phyloP scores from a whole-genome alignment of 2,888 invertebrate genomes.

The Macropis europaea region DNA sequence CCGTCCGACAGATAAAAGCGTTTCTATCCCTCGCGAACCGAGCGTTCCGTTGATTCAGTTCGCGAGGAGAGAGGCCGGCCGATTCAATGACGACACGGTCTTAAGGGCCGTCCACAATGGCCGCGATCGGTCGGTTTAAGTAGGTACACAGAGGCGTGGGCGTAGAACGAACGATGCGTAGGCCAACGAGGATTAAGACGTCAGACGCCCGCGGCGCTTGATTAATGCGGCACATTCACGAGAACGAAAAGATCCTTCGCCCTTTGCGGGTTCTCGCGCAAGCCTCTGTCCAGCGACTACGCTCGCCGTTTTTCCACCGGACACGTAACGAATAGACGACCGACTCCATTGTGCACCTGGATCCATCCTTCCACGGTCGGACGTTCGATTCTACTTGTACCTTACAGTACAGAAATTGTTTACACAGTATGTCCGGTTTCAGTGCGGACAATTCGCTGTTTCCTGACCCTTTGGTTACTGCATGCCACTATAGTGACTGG shows the following conservation, averaged over 20 bases:
- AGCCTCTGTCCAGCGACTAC: conserved; percentile 24
- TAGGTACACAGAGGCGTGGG: conserved; percentile 63
- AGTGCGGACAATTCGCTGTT: no score
- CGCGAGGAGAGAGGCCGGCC: conserved; percentile 17
- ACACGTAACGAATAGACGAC: conserved; percentile 29
- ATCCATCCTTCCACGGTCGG: not conserved
- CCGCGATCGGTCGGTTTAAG: conserved; percentile 42
- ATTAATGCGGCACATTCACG: conserved; percentile 77
- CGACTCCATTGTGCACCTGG: conserved; percentile 12
- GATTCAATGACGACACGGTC: conserved; percentile 36
- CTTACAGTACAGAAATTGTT: no score
- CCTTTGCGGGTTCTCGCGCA: conserved; percentile 68
- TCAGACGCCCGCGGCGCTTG: conserved; percentile 78
- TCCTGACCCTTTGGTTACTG: no score
- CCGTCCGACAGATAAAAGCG: conserved; percentile 32
- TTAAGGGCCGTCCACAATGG: conserved; percentile 34
- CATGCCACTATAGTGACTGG: no score
- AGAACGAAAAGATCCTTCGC: conserved; percentile 73
- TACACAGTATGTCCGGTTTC: no score
- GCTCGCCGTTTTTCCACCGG: conserved; percentile 44
- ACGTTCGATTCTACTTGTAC: not conserved
- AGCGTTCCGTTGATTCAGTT: conserved; percentile 10
- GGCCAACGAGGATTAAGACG: conserved; percentile 78
- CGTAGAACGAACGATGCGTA: conserved; percentile 71
- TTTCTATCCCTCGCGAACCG: conserved; percentile 24